Evolutionary conservation across 1,140 invertebrate genomes (phyloP).

Genomic region (Pachypeltis micranthus): DNA sequence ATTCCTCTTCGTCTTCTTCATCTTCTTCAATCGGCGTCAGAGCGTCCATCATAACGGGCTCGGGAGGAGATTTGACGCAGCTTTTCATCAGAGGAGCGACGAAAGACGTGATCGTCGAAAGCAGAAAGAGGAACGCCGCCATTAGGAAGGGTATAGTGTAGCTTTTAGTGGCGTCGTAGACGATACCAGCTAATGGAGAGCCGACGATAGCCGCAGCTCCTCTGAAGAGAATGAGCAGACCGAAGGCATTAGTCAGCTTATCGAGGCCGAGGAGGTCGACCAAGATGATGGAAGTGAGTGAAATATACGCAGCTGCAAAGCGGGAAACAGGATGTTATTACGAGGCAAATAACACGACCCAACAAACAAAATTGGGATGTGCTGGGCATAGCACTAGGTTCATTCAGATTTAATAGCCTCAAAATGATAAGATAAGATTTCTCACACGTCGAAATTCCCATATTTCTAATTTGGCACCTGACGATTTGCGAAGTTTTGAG

Average conservation of each 20-base stretch:
- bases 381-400: too few relatives aligned
- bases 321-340: too few relatives aligned
- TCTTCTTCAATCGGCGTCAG: conserved; percentile 69
- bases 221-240: conserved; percentile 85
- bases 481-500: too few relatives aligned
- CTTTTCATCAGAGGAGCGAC: conserved; percentile 64
- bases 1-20: conserved; percentile 58
- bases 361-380: too few relatives aligned
- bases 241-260: conserved; percentile 92
- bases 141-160: conserved; percentile 86
- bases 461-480: too few relatives aligned
- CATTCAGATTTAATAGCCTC: too few relatives aligned
- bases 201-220: conserved; percentile 82
- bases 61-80: conserved; percentile 38
- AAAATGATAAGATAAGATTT: too few relatives aligned
- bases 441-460: too few relatives aligned
- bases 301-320: conserved; percentile 88
- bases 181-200: conserved; percentile 66
- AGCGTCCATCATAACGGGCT: conserved; percentile 51
- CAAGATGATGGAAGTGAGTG: conserved; percentile 92
- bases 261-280: conserved; percentile 91
- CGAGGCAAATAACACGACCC: too few relatives aligned
- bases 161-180: conserved; percentile 74
- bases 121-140: conserved; percentile 75
- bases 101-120: conserved; percentile 75